Conservation (phyloP, 2,113 vertebrate genomes). For the Ammodramus savannarum region DNA sequence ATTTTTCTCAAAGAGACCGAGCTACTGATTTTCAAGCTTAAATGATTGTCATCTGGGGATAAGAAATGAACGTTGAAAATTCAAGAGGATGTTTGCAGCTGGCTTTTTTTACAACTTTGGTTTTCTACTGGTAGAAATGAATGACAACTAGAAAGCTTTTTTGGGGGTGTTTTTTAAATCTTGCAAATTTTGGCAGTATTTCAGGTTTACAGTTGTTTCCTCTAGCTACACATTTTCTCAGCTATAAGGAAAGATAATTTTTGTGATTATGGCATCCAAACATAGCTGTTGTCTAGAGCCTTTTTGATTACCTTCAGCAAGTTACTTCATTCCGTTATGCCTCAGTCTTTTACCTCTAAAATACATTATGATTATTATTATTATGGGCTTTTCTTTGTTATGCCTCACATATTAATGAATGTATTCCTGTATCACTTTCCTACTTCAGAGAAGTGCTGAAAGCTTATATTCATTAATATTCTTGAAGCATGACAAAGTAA, state of each 20-base stretch:
- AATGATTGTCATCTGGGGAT: background rate
- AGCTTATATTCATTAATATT: slow-evolving; percentile 38
- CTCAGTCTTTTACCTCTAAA: background rate
- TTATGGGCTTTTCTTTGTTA: slow-evolving; percentile 6
- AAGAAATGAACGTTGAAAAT: background rate
- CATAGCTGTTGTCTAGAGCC: background rate
- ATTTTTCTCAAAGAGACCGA: background rate
- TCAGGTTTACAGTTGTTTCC: background rate
- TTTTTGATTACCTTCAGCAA: slow-evolving; percentile 1
- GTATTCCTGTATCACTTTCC: background rate
- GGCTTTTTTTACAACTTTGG: background rate
- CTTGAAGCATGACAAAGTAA: slow-evolving; percentile 10
- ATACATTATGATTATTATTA: background rate
- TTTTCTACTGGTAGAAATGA: background rate
- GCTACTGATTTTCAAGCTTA: background rate
- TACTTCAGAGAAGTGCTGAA: background rate
- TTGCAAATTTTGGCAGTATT: background rate
- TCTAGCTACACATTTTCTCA: background rate
- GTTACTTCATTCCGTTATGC: background rate
- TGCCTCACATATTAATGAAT: slow-evolving; percentile 8
- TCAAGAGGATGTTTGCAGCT: background rate
- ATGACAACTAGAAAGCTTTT: background rate
- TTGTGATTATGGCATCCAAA: background rate
- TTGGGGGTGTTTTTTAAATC: background rate
- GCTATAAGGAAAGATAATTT: background rate